Evolutionary conservation across 2,888 invertebrate genomes (phyloP).

Genomic region (Allygus modestus): DNA sequence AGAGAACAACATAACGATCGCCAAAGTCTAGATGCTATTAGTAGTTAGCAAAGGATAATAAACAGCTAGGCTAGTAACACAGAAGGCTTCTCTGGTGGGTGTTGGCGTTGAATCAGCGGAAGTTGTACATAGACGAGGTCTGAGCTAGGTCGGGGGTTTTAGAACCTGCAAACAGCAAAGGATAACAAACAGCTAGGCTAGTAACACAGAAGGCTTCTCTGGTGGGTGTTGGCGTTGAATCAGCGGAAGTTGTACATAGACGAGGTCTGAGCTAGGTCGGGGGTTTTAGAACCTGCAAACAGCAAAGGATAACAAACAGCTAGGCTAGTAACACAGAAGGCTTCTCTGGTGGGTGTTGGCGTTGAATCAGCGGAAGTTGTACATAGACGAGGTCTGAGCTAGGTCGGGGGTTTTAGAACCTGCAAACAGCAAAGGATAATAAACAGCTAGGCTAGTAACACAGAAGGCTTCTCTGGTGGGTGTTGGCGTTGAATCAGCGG

Average conservation of each 20-base stretch:
- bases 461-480: slow-evolving; percentile 32
- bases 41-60: neutral
- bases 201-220: slow-evolving; percentile 36
- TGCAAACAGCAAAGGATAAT: slow-evolving; percentile 8
- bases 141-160: slow-evolving; percentile 56
- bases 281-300: slow-evolving; percentile 54
- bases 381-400: slow-evolving; percentile 55
- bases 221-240: slow-evolving; percentile 3
- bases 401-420: slow-evolving; percentile 56
- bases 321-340: slow-evolving; percentile 39
- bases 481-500: slow-evolving; percentile 23
- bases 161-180: slow-evolving; percentile 34
- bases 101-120: slow-evolving; percentile 32
- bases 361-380: slow-evolving; percentile 51
- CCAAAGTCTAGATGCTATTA: neutral
- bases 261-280: slow-evolving; percentile 47
- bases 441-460: slow-evolving; percentile 23
- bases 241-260: slow-evolving; percentile 60
- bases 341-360: slow-evolving; percentile 14
- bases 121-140: slow-evolving; percentile 58
- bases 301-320: neutral
- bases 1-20: neutral
- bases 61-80: slow-evolving; percentile 24
- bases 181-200: slow-evolving; percentile 7
- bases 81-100: slow-evolving; percentile 33